phyloP scores from a whole-genome alignment of 2,888 invertebrate genomes.

The Idaea dimidiata region DNA sequence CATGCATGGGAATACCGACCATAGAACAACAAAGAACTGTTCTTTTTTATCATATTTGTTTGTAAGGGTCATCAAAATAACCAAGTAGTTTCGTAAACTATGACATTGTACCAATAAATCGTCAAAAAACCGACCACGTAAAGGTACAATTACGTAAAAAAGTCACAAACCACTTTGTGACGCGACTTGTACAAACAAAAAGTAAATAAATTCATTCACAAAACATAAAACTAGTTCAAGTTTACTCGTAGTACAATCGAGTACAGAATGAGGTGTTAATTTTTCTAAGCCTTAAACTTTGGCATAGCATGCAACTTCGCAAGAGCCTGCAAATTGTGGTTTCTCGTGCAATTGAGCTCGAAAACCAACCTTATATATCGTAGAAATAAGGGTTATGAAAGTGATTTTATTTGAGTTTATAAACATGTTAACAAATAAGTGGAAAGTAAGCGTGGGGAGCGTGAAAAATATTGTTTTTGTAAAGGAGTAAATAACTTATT shows the following conservation, averaged over 20 bases:
- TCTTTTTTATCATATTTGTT: too few relatives aligned
- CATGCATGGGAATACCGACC: too few relatives aligned
- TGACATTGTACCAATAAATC: neutral
- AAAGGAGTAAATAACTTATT: too few relatives aligned
- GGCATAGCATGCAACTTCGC: slow-evolving; percentile 52
- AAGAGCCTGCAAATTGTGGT: slow-evolving; percentile 26
- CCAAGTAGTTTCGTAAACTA: neutral
- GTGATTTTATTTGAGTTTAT: slow-evolving; percentile 46
- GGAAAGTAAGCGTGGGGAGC: slow-evolving; percentile 37
- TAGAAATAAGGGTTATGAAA: slow-evolving; percentile 15
- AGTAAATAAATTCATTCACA: slow-evolving; percentile 56
- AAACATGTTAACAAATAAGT: slow-evolving; percentile 54
- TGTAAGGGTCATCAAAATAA: neutral
- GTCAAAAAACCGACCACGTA: neutral
- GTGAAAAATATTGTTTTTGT: slow-evolving; percentile 18
- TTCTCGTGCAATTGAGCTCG: slow-evolving; percentile 3
- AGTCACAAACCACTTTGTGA: slow-evolving; percentile 2
- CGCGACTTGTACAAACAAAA: slow-evolving; percentile 16
- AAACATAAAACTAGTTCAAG: slow-evolving; percentile 63
- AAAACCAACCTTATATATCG: slow-evolving; percentile 13
- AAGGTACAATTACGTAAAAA: slow-evolving; percentile 3
- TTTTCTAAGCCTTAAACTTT: slow-evolving; percentile 36
- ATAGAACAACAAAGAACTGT: too few relatives aligned
- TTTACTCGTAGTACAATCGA: slow-evolving; percentile 61
- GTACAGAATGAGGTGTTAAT: slow-evolving; percentile 40